Evolutionary conservation across 2,797 vertebrate genomes (phyloP), one percentile per base, ranked within the genome.

Genomic region (Mormyrops attenuatus): DNA sequence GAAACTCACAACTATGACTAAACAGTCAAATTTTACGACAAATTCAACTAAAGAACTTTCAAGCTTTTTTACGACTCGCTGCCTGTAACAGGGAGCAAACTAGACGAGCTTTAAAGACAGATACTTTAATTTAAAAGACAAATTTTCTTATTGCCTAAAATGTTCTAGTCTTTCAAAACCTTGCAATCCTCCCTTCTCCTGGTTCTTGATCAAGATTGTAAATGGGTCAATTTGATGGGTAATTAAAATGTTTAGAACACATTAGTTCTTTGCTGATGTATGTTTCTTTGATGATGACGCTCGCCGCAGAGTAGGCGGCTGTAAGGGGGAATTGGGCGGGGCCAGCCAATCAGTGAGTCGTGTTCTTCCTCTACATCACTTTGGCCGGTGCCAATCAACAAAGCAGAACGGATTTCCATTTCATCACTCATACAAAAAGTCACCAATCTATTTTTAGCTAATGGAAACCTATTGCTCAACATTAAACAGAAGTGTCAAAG

Each of bases 21-120:
- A 93, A 93, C 94, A 93, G 38, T 77, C 52, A 93, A 92, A 92
- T 94, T 20, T 85, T 94, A 93, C 8, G 91, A 95, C 93, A 94
- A 95, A 94, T 95, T 95, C 94, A 94, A 94, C 93, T 94, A 94
- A 91, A 92, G 94, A 91, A 93, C 94, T 93, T 94, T 66, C 89
- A 89, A 82, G 49, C 47, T 17, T 30, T 53, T 53, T 85, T 50
- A 50, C 15, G 49, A 52, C n/a, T 85, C 47, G 3, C 44, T n/a
- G 7, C 82, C 41, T 47, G n/a, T 85, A 85, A 85, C 44, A 52
- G 47, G 11, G 84, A 85, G 9, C 84, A 85, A 60, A 85, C 63
- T 15, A 34, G 49, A 30, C 6, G 0, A 88, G 11, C n/a, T 63
- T 69, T 17, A 80, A 9, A 15, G 15, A 13, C 0, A 7, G 11